These are phyloP conservation scores for Lepidochrysops patricia DNA, from an alignment of 2,888 invertebrate genomes.

Conservation along the genomic window DNA sequence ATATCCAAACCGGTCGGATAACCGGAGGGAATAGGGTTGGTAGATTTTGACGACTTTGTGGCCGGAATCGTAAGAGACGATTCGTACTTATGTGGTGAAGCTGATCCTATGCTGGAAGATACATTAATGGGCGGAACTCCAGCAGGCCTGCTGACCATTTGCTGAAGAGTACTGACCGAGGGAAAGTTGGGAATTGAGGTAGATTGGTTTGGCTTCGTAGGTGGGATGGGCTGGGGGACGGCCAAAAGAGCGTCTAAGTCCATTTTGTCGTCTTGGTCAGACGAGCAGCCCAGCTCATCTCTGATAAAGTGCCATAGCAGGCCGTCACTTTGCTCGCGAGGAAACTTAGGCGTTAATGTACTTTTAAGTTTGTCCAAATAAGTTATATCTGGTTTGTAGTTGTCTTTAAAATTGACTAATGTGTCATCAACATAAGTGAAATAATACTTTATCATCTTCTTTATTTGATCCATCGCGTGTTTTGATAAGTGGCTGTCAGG, in stretches of 20 bases:
- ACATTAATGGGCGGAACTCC: slow-evolving; percentile 68
- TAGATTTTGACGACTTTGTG: slow-evolving; percentile 73
- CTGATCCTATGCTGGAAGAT: slow-evolving; percentile 58
- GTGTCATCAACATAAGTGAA: slow-evolving; percentile 70
- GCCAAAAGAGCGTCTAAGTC: slow-evolving; percentile 74
- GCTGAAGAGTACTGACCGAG: slow-evolving; percentile 65
- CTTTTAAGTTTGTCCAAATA: slow-evolving; percentile 90
- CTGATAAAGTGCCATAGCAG: slow-evolving; percentile 86
- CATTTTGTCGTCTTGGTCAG: slow-evolving; percentile 80
- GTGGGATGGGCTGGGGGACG: slow-evolving; percentile 71
- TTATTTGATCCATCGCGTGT: slow-evolving; percentile 89
- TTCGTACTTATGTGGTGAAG: slow-evolving; percentile 72
- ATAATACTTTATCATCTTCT: slow-evolving; percentile 89
- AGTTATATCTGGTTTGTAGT: slow-evolving; percentile 80
- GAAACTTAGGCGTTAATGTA: slow-evolving; percentile 86
- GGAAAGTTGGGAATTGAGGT: slow-evolving; percentile 61
- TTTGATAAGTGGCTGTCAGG: slow-evolving; percentile 87
- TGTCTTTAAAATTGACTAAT: slow-evolving; percentile 68
- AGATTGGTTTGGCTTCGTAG: slow-evolving; percentile 53
- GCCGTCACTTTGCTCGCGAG: slow-evolving; percentile 84
- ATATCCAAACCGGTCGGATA: slow-evolving; percentile 67
- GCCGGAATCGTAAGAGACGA: slow-evolving; percentile 76
- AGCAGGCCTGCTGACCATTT: slow-evolving; percentile 68
- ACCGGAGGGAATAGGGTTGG: slow-evolving; percentile 63
- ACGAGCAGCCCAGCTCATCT: slow-evolving; percentile 80